These are phyloP conservation scores for Siniperca scherzeri DNA, from an alignment of 2,797 vertebrate genomes.

Conservation along the genomic window DNA sequence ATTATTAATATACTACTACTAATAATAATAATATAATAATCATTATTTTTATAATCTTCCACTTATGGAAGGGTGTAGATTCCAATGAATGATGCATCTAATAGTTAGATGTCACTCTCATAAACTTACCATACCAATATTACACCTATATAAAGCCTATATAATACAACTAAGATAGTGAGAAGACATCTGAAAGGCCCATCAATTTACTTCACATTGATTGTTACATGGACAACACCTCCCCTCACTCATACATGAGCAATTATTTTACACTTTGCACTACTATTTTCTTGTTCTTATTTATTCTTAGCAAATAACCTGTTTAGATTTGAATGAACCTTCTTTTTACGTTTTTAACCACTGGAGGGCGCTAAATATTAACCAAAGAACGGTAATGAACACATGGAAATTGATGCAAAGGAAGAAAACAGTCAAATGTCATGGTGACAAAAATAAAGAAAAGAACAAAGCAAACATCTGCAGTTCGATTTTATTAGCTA, in stretches of 20 bases:
- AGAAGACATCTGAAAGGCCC: not conserved
- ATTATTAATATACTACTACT: not conserved
- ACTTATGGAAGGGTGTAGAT: not conserved
- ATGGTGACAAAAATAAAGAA: not conserved
- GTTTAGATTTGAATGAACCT: not conserved
- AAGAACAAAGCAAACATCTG: not conserved
- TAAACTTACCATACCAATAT: not conserved
- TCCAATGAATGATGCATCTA: not conserved
- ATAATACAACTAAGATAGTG: not conserved
- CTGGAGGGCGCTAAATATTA: constrained; percentile 63
- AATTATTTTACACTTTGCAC: not conserved
- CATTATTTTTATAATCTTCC: not conserved
- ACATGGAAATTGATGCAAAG: not conserved
- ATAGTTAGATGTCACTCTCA: not conserved
- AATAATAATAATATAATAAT: too few relatives aligned
- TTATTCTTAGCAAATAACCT: not conserved
- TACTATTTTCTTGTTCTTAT: not conserved
- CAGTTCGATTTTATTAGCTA: constrained; percentile 48
- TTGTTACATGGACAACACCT: not conserved
- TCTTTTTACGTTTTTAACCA: constrained; percentile 50
- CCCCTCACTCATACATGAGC: not conserved
- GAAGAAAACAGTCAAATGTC: not conserved
- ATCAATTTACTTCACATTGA: constrained; percentile 1
- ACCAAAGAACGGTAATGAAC: not conserved
- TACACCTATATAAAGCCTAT: not conserved